Base-by-base conservation (phyloP, 2,113 vertebrate species). In the Callipepla californica region DNA sequence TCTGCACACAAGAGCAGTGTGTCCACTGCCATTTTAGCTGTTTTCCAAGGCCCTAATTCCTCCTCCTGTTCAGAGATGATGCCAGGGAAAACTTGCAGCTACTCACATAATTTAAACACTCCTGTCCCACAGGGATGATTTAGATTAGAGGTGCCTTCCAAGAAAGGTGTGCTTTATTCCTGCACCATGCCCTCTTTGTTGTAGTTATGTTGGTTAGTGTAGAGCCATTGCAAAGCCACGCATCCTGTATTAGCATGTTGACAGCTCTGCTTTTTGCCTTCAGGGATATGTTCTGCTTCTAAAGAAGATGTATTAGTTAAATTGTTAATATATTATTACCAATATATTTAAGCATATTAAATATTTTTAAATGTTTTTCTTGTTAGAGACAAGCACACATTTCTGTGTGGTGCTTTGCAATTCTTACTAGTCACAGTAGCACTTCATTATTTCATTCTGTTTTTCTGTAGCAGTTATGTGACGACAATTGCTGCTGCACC, bases 181-280 rank as follows among this genome's bases (percentile, higher is more conserved):
- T 26, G 8, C 10, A 19, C 30, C 53, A 58, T 34, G 6, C 22
- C 19, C 47, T 78, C 85, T 66, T 62, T 47, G 9, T 42, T 21
- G 48, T 40, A 40, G 44, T 32, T n/a, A 11, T 89, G 90, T 92
- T 80, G 20, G 55, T 94, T 80, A 92, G 50, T 45, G 84, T 80
- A 89, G 58, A 68, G 48, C 51, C 2, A 22, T 34, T 32, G 18
- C 85, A 87, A 58, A 89, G 91, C 70, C 21, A 42, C 62, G 51
- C n/a, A 4, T 38, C 45, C 69, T 75, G 44, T 70, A 91, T 77
- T 70, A 62, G 15, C 70, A 67, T 30, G 48, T 59, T n/a, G 62
- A 73, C 51, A 90, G 72, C 50, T 70, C 66, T 87, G 58, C 44
- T 53, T 79, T 81, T 83, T 89, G 74, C 76, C 76, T 93, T 89